A percentile compares a stretch with the other conserved stretches of the same genome.
These are phyloP conservation scores for Drosophila azteca DNA, from an alignment of 1,140 invertebrate genomes.

Conservation along the genomic window DNA sequence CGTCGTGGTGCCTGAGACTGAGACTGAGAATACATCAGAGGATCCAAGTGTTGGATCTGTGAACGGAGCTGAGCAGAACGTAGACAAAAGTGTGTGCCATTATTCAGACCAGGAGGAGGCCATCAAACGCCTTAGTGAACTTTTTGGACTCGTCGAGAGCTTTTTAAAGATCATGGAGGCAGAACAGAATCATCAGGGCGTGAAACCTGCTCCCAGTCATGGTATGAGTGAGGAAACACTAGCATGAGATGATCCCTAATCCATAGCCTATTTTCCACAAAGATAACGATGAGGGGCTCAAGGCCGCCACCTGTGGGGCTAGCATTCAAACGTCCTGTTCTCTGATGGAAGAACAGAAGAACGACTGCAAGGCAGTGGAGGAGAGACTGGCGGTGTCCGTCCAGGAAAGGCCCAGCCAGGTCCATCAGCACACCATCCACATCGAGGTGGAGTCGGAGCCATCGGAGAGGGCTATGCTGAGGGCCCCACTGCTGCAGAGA, in stretches of 20 bases:
- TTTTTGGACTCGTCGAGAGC: slow-evolving; percentile 56
- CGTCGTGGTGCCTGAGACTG: too few relatives aligned
- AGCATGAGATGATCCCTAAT: slow-evolving; percentile 22
- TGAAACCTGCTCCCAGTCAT: slow-evolving; percentile 50
- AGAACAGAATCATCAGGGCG: slow-evolving; percentile 11
- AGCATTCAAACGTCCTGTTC: too few relatives aligned
- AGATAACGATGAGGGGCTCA: too few relatives aligned
- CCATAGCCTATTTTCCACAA: too few relatives aligned
- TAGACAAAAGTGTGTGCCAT: background rate
- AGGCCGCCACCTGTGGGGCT: background rate
- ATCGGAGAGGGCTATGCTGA: slow-evolving; percentile 44
- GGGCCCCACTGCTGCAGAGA: slow-evolving; percentile 51
- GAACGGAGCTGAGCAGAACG: background rate
- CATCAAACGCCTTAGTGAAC: slow-evolving; percentile 51
- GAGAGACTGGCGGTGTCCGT: too few relatives aligned
- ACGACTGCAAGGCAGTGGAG: too few relatives aligned
- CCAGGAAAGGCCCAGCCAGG: too few relatives aligned
- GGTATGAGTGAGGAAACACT: slow-evolving; percentile 12
- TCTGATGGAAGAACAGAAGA: too few relatives aligned
- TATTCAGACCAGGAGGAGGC: slow-evolving; percentile 56
- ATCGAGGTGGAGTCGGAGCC: slow-evolving; percentile 56
- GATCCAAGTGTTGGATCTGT: background rate
- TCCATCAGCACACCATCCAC: too few relatives aligned
- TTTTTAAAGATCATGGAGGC: slow-evolving; percentile 42
- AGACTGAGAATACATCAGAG: background rate